These are phyloP conservation scores for Ennomos erosarius DNA, from an alignment of 2,888 invertebrate species.

Conservation along the genomic window DNA sequence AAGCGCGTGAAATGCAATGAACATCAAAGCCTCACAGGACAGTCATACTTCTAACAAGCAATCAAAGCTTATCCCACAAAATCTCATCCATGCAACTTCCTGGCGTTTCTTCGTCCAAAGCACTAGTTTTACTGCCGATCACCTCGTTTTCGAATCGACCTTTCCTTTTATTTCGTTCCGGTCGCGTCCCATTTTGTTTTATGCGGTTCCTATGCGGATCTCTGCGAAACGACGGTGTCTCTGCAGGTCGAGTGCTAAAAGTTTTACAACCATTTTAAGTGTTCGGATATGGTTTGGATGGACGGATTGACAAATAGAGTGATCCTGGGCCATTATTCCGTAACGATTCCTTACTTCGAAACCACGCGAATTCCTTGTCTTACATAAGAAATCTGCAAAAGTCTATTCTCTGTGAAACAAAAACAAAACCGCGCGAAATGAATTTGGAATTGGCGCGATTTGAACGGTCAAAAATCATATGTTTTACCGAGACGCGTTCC, in stretches of 20 bases:
- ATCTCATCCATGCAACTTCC: constrained; percentile 38
- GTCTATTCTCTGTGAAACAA: too few species aligned
- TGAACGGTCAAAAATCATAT: too few species aligned
- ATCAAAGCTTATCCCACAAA: constrained; percentile 43
- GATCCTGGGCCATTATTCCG: too few species aligned
- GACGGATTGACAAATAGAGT: constrained; percentile 64
- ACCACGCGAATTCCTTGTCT: too few species aligned
- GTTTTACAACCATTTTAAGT: constrained; percentile 68
- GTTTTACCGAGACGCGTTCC: too few species aligned
- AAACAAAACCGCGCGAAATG: too few species aligned
- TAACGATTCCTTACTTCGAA: too few species aligned
- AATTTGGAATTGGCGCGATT: too few species aligned
- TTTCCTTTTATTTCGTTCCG: constrained; percentile 63
- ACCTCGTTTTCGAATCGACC: constrained; percentile 56
- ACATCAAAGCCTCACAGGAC: too few species aligned
- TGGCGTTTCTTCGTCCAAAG: constrained; percentile 38
- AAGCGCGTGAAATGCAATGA: too few species aligned
- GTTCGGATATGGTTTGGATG: constrained; percentile 55
- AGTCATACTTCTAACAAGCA: neutral
- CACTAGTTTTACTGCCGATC: constrained; percentile 54
- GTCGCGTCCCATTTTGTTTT: constrained; percentile 62
- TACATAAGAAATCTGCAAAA: too few species aligned
- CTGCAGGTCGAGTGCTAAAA: constrained; percentile 64
- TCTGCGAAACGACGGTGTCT: constrained; percentile 45
- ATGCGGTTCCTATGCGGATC: constrained; percentile 58